Base-by-base conservation (phyloP, 2,888 invertebrate species). In the Uloborus plumipes region DNA sequence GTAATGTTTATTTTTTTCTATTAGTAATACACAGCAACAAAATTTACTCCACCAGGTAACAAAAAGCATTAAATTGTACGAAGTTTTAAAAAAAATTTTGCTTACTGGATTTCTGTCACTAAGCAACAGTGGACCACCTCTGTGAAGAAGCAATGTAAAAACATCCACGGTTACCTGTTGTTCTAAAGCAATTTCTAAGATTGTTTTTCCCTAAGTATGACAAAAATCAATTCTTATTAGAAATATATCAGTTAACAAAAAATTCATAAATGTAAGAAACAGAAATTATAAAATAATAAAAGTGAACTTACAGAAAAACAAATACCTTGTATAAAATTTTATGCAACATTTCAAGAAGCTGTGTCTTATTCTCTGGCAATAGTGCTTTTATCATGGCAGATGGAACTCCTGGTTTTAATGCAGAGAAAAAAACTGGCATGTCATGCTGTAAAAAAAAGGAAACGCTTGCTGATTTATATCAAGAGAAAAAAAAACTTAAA, bases 391-490 rank as follows among this genome's bases (percentile, higher is more conserved):
- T 64, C 13, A 86, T 75, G 20, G 20, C 64, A 1, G 72, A 55
- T n/a, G 85, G 66, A 13, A 51, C 78, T 18, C 69, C 76, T 15
- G 77, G 18, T 18, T 74, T 71, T 50, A 86, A 62, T 18, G 85
- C 83, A 50, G 84, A 75, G 76, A 85, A 86, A 14, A 86, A 53
- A 26, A 86, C 85, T 3, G 86, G 86, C 85, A 86, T 85, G 58
- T 86, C 86, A 66, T 31, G 61, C 85, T 85, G 58, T n/a, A 75
- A 84, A 15, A 18, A 39, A 16, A 59, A 39, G 9, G 9, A 16
- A 6, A 55, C 26, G 4, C 26, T 26, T 26, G 26, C 26, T 26
- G 26, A 4, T 26, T 26, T 26, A n/a, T 4, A 26, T 26, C 26
- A 26, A 3, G 13, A 55, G 13, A 9, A 39, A 11, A 39, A 39